Percentiles rank a stretch among this genome's conserved stretches.
phyloP scores from a whole-genome alignment of 2,113 vertebrate genomes.

The Coturnix japonica region DNA sequence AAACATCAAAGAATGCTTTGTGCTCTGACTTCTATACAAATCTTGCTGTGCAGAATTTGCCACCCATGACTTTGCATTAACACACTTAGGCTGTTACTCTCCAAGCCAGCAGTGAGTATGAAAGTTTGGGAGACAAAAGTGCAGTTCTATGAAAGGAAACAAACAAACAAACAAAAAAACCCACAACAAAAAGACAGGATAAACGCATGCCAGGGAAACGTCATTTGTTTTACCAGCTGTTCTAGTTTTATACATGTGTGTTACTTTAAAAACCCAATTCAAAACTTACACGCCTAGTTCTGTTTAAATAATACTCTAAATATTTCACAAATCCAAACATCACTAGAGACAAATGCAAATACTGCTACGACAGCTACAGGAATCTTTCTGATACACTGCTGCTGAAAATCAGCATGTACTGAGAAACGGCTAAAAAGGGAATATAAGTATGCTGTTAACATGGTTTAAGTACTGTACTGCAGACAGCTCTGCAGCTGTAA shows the following conservation, averaged over 20 bases:
- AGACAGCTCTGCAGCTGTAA: conserved; percentile 2
- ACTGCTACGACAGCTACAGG: neutral
- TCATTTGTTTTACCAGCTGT: neutral
- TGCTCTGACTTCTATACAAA: neutral
- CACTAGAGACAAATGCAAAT: neutral
- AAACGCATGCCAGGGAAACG: neutral
- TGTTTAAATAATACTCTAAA: neutral
- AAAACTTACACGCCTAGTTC: neutral
- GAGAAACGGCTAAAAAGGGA: neutral
- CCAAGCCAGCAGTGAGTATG: neutral
- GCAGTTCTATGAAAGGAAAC: neutral
- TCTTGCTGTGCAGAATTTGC: neutral
- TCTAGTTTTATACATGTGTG: neutral
- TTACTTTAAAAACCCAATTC: neutral
- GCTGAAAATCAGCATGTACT: neutral
- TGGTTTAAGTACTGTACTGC: neutral
- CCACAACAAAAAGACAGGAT: neutral
- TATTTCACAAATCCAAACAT: neutral
- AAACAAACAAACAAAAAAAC: too few relatives aligned
- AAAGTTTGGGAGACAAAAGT: neutral
- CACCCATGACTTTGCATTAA: neutral
- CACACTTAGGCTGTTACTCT: neutral
- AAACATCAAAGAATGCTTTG: neutral
- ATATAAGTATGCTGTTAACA: neutral
- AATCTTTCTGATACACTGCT: neutral